These are phyloP conservation scores for Entomobrya proxima DNA, from an alignment of 2,888 invertebrate genomes.

Conservation along the genomic window DNA sequence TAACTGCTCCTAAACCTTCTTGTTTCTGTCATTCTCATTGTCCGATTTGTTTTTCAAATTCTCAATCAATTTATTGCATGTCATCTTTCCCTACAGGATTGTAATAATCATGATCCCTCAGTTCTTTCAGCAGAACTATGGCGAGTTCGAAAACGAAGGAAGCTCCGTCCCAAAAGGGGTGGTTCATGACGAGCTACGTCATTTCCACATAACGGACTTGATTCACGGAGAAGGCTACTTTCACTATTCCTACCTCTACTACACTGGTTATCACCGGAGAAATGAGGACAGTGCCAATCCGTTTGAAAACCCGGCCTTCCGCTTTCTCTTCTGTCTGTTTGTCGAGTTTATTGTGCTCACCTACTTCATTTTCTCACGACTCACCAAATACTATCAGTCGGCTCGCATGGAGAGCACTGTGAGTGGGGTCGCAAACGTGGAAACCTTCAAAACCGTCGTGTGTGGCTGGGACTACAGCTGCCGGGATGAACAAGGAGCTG, in stretches of 20 bases:
- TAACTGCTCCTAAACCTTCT: background rate
- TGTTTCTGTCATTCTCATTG: background rate
- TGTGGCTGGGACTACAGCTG: constrained; percentile 67
- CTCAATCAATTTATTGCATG: background rate
- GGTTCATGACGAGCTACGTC: background rate
- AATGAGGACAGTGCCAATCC: background rate
- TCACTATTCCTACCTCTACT: constrained; percentile 41
- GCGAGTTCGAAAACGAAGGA: background rate
- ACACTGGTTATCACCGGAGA: constrained; percentile 36
- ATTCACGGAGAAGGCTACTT: constrained; percentile 46
- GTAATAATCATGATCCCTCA: constrained; percentile 27
- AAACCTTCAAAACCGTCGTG: constrained; percentile 46
- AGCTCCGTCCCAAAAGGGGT: background rate
- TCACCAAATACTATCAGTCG: constrained; percentile 36
- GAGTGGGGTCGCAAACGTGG: constrained; percentile 45
- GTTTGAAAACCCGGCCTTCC: constrained; percentile 12
- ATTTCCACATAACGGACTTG: background rate
- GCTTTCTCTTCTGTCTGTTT: constrained; percentile 45
- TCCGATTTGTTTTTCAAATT: background rate
- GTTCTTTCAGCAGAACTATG: background rate
- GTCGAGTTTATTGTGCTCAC: constrained; percentile 47
- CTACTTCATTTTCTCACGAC: constrained; percentile 30
- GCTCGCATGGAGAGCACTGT: constrained; percentile 44
- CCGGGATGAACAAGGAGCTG: constrained; percentile 10
- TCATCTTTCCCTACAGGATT: background rate